Evolutionary conservation across 2,797 vertebrate species (phyloP).

Genomic region (Notoglanidium macrostoma): DNA sequence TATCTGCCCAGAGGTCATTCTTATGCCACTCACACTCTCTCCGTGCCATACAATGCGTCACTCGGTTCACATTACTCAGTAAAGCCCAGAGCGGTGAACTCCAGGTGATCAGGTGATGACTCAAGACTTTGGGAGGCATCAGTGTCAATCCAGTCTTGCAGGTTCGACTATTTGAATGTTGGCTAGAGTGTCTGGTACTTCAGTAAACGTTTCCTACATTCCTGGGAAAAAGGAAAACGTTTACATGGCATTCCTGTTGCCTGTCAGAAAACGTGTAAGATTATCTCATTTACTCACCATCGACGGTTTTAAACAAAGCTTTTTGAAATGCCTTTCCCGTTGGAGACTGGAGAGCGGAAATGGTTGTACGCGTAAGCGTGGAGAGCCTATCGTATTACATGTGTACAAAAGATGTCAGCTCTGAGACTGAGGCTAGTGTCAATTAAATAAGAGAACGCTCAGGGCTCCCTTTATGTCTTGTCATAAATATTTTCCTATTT

Average conservation of each 20-base stretch:
- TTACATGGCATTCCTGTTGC: not conserved
- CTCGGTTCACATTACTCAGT: slow-evolving; percentile 34
- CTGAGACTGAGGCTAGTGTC: not conserved
- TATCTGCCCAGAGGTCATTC: slow-evolving; percentile 35
- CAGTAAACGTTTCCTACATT: not conserved
- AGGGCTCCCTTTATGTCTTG: too few relatives aligned
- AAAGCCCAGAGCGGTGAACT: slow-evolving; percentile 13
- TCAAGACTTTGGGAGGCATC: not conserved
- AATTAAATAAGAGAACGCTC: not conserved
- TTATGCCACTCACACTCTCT: slow-evolving; percentile 20
- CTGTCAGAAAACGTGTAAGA: not conserved
- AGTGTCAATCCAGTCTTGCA: slow-evolving; percentile 1
- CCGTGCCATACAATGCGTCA: slow-evolving; percentile 27
- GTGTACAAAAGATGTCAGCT: not conserved
- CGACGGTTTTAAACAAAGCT: not conserved
- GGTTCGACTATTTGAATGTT: not conserved
- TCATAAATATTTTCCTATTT: not conserved
- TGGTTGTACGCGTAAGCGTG: not conserved
- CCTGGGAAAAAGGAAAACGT: not conserved
- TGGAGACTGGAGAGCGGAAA: not conserved
- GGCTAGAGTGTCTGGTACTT: not conserved
- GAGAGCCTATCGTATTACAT: not conserved
- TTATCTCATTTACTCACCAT: not conserved
- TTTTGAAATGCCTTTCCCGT: not conserved
- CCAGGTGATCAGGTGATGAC: slow-evolving; percentile 16